Evolutionary conservation across 1,140 invertebrate species (phyloP).

Genomic region (Capitella teleta): DNA sequence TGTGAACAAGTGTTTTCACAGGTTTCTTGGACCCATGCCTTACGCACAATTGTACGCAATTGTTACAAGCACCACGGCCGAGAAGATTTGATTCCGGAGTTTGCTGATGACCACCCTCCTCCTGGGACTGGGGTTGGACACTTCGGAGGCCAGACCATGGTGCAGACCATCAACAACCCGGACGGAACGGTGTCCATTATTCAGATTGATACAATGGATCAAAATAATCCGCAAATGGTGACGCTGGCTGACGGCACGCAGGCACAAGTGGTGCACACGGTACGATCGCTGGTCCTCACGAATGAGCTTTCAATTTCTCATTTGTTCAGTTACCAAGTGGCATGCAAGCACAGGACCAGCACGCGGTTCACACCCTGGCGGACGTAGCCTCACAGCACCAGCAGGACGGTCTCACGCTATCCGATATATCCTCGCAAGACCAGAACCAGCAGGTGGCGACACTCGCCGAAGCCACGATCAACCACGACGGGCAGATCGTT

Average conservation of each 20-base stretch:
- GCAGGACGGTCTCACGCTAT: constrained; percentile 48
- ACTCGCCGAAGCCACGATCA: constrained; percentile 69
- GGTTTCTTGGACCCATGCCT: constrained; percentile 97
- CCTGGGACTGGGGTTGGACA: neutral
- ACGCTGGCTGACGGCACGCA: constrained; percentile 91
- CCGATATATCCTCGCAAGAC: constrained; percentile 1
- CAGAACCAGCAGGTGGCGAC: constrained; percentile 13
- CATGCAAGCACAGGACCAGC: neutral
- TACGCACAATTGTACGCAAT: constrained; percentile 92
- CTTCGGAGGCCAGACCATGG: constrained; percentile 51
- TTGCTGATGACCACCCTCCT: neutral
- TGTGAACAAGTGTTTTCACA: constrained; percentile 33
- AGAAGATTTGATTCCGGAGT: constrained; percentile 78
- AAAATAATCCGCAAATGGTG: constrained; percentile 55
- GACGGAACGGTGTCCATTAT: constrained; percentile 93
- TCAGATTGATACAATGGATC: constrained; percentile 87
- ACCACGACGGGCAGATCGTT: constrained; percentile 87
- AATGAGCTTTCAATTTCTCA: too few relatives aligned
- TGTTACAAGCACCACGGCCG: constrained; percentile 96
- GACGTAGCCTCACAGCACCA: constrained; percentile 51
- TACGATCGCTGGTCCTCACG: too few relatives aligned
- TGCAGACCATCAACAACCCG: constrained; percentile 90
- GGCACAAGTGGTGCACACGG: constrained; percentile 80
- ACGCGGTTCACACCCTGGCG: constrained; percentile 55
- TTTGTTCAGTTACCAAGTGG: neutral